Evolutionary conservation across 2,113 vertebrate genomes (phyloP).

Genomic region (Tenrec ecaudatus): DNA sequence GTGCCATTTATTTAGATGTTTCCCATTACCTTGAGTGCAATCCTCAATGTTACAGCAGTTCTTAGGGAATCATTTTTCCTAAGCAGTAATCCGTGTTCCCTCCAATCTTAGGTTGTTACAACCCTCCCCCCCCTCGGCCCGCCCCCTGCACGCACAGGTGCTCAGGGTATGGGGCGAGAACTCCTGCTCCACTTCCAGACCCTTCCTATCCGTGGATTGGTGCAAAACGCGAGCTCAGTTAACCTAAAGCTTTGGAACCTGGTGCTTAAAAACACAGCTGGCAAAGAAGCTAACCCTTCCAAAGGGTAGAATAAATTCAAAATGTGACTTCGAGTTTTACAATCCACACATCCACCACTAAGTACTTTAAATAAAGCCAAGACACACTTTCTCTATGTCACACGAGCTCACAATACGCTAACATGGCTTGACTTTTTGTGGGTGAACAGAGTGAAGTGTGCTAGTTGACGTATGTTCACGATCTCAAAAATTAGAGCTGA

Average conservation of each 20-base stretch:
- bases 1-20: slow-evolving; percentile 52
- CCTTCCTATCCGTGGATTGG: not conserved
- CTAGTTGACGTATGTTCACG: too few species aligned
- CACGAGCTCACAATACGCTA: too few species aligned
- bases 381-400: too few species aligned
- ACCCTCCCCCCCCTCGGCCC: not conserved
- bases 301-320: slow-evolving; percentile 12
- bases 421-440: too few species aligned
- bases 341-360: not conserved
- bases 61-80: slow-evolving; percentile 23
- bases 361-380: too few species aligned
- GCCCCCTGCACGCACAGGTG: not conserved
- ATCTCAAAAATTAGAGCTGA: too few species aligned
- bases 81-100: slow-evolving; percentile 17
- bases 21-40: not conserved
- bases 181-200: not conserved
- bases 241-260: not conserved
- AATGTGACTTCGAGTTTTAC: not conserved
- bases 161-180: not conserved
- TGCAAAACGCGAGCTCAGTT: not conserved
- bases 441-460: too few species aligned
- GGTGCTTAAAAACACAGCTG: not conserved
- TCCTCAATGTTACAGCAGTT: slow-evolving; percentile 19
- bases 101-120: not conserved
- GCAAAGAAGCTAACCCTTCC: not conserved